Percentiles rank a stretch among this genome's conserved stretches.
Evolutionary conservation across 2,888 invertebrate genomes (phyloP).

Genomic region (Hemicrepidius hirtus): DNA sequence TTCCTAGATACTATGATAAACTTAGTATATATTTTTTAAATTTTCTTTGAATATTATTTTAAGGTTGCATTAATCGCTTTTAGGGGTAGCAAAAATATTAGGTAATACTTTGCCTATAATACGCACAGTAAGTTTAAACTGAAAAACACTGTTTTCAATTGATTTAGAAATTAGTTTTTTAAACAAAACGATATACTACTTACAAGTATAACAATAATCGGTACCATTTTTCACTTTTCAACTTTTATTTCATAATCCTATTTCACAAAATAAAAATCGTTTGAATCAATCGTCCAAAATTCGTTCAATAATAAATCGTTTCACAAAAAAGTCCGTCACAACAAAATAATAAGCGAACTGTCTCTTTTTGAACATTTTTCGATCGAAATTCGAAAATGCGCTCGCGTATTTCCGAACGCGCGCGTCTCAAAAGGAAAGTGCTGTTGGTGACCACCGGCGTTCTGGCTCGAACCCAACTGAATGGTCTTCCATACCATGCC

Average conservation of each 20-base stretch:
- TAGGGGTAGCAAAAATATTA: too few species aligned
- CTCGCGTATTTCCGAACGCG: slow-evolving; percentile 28
- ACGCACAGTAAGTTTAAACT: too few species aligned
- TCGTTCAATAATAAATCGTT: neutral
- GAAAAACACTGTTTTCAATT: too few species aligned
- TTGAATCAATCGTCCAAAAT: neutral
- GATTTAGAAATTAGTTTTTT: too few species aligned
- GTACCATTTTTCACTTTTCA: slow-evolving; percentile 44
- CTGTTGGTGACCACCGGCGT: slow-evolving; percentile 41
- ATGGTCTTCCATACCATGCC: slow-evolving; percentile 55
- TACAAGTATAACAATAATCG: slow-evolving; percentile 48
- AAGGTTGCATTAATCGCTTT: too few species aligned
- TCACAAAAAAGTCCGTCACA: neutral
- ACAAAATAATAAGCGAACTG: neutral
- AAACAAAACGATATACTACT: slow-evolving; percentile 40
- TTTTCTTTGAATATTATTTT: too few species aligned
- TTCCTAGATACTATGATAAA: too few species aligned
- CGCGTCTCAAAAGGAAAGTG: slow-evolving; percentile 42
- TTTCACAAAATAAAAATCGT: neutral
- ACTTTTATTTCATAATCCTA: slow-evolving; percentile 28
- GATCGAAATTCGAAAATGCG: slow-evolving; percentile 21
- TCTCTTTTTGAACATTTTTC: slow-evolving; percentile 16
- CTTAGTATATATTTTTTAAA: too few species aligned
- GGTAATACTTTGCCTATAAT: too few species aligned
- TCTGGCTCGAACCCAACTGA: slow-evolving; percentile 51